Base-by-base conservation (phyloP, 1,140 invertebrate species). In the Tetraneura akinire region DNA sequence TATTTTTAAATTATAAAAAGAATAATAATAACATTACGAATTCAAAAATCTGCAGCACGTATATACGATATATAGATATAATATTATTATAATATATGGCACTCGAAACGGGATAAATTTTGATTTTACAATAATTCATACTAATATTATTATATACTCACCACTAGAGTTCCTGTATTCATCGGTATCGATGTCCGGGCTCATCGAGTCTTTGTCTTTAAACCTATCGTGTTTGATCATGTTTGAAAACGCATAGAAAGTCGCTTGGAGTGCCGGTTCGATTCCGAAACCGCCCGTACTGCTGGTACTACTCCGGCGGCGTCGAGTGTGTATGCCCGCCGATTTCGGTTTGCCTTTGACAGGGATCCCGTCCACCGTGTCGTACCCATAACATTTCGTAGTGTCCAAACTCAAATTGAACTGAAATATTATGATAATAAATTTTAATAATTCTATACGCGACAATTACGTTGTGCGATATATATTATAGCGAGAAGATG, bases 241-340 rank as follows among this genome's bases (percentile, higher is more conserved):
- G 81, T 82, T 85, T 57, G 83, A 85, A 82, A 83, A 86, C 80
- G 83, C 86, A 81, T 83, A 84, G 78, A 83, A 82, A 70, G 83
- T 84, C 8, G 84, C 84, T 29, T 84, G 84, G 64, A 85, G 83
- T 11, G 84, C 85, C 0, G 85, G 84, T 80, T 85, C 85, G 49
- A 85, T 81, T 1, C 84, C 84, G 3, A 84, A 81, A 18, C 83
- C 84, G 1, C 83, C 82, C 57, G 84, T 81, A 55, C 83, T 84
- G 66, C 84, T 83, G 9, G 83, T 81, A 53, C 82, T 83, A 80
- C 83, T 85, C 10, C 83, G 70, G 9, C 80, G 81, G 0, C 81
- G 80, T 11, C 70, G 83, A 23, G 57, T 68, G 10, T 68, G 18
- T 16, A 21, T 60, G 21, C 60, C 37, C 8, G 18, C n/a, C 4